Conservation (phyloP, 2,888 invertebrate genomes). For the Aquatica leii region DNA sequence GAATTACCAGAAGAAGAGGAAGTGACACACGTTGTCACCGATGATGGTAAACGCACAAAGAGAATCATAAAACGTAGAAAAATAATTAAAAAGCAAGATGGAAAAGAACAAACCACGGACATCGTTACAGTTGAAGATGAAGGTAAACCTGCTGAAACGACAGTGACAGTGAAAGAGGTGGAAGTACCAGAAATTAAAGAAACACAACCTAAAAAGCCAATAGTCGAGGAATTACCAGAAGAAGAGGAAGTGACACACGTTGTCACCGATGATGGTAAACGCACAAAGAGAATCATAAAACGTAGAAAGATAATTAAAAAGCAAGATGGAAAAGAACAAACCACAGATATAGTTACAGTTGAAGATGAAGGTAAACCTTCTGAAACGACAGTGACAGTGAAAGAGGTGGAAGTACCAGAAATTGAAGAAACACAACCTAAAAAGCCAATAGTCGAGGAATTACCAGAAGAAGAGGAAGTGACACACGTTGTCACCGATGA, state of each 20-base stretch:
- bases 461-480: slow-evolving; percentile 21
- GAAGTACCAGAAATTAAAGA: too few species aligned
- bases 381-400: slow-evolving; percentile 45
- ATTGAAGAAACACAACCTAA: too few species aligned
- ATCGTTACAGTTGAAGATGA: slow-evolving; percentile 48
- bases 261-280: not conserved
- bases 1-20: slow-evolving; percentile 44
- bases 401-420: slow-evolving; percentile 45
- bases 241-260: slow-evolving; percentile 34
- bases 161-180: slow-evolving; percentile 45
- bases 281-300: slow-evolving; percentile 39
- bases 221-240: slow-evolving; percentile 23
- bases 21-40: slow-evolving; percentile 40
- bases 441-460: slow-evolving; percentile 35
- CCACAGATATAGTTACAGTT: slow-evolving; percentile 61
- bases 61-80: slow-evolving; percentile 47
- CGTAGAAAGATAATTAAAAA: slow-evolving; percentile 43
- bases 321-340: slow-evolving; percentile 46
- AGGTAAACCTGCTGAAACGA: slow-evolving; percentile 52
- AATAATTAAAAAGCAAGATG: slow-evolving; percentile 47
- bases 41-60: slow-evolving; percentile 41
- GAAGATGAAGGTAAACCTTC: slow-evolving; percentile 59
- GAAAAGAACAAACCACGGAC: slow-evolving; percentile 48
- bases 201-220: not conserved
- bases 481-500: slow-evolving; percentile 26